Percentiles rank a stretch among this genome's conserved stretches.
Conservation (phyloP, 2,113 vertebrate genomes). For the Mobula birostris region DNA sequence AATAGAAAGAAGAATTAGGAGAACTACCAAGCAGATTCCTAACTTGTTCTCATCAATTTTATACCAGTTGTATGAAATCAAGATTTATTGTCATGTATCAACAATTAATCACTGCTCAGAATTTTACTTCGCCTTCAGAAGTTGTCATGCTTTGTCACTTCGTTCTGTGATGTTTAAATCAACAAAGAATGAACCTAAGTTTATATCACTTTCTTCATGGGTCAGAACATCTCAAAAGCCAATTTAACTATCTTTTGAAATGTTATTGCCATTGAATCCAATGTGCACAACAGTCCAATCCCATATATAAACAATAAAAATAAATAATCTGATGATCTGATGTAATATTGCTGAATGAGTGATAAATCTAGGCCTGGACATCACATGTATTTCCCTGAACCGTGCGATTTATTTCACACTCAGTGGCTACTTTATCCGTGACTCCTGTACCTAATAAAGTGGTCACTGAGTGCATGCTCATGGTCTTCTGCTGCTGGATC, state of each 20-base stretch:
- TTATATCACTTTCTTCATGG: neutral
- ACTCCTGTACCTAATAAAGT: no score
- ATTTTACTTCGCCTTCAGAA: neutral
- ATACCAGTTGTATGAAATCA: neutral
- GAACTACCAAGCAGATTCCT: neutral
- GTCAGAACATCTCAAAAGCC: neutral
- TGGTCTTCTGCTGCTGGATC: no score
- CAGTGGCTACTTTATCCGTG: no score
- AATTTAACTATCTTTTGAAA: neutral
- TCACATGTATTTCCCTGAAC: neutral
- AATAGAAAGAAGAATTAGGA: neutral
- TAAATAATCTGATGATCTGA: neutral
- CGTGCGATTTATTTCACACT: neutral
- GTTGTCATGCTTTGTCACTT: neutral
- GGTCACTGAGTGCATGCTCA: no score
- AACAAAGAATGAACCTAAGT: neutral
- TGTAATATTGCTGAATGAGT: neutral
- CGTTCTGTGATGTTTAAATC: neutral
- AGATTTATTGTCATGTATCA: neutral
- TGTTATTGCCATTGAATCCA: neutral
- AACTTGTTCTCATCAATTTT: neutral
- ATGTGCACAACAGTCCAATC: neutral
- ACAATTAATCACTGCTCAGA: neutral
- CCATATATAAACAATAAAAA: neutral
- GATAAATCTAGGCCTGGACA: neutral